Evolutionary conservation across 2,888 invertebrate genomes (phyloP).

Genomic region (Nemurella pictetii): DNA sequence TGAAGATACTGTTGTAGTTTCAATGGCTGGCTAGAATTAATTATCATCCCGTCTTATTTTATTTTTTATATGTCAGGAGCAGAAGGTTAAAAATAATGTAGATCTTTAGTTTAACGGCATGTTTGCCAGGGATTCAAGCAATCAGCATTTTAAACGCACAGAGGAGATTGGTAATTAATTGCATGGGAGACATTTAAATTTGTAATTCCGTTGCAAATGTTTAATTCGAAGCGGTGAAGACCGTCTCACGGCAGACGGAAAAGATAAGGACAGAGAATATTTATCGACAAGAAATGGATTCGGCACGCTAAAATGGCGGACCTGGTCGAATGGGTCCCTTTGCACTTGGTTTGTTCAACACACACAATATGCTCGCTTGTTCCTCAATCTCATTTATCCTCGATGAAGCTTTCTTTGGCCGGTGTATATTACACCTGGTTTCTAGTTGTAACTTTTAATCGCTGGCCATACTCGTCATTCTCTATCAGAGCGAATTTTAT

Average conservation of each 20-base stretch:
- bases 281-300: not conserved
- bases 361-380: too few relatives aligned
- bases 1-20: not conserved
- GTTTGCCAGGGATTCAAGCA: too few relatives aligned
- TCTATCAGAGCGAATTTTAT: not conserved
- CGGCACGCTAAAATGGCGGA: not conserved
- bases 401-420: too few relatives aligned
- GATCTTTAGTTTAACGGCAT: too few relatives aligned
- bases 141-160: too few relatives aligned
- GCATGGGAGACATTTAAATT: too few relatives aligned
- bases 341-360: not conserved
- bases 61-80: not conserved
- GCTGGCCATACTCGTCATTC: not conserved
- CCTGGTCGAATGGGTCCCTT: not conserved
- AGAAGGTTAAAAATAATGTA: not conserved
- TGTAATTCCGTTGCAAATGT: too few relatives aligned
- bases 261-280: not conserved
- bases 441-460: not conserved
- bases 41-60: not conserved
- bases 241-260: too few relatives aligned
- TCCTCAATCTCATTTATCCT: too few relatives aligned
- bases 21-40: not conserved
- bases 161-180: too few relatives aligned
- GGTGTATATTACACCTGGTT: not conserved
- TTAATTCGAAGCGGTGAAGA: too few relatives aligned